Evolutionary conservation across 2,888 invertebrate species (phyloP).

Genomic region (Diploptera punctata): DNA sequence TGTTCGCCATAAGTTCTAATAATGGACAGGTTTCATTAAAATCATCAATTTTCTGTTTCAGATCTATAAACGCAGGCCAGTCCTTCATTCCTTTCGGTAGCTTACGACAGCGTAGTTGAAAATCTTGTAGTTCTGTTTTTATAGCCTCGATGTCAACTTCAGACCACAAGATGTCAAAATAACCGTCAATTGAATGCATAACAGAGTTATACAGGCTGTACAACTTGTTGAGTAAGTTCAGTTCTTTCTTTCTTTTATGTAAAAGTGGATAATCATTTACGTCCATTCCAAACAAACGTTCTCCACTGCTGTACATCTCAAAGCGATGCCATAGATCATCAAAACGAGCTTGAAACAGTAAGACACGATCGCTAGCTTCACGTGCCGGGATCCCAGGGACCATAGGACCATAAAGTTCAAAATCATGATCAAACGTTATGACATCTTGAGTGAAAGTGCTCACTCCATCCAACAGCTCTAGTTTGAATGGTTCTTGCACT

Average conservation of each 20-base stretch:
- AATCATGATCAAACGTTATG: constrained; percentile 72
- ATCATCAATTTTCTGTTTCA: constrained; percentile 89
- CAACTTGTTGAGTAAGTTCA: constrained; percentile 82
- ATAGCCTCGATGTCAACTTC: constrained; percentile 86
- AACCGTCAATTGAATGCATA: constrained; percentile 84
- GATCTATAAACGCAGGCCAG: constrained; percentile 86
- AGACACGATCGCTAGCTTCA: constrained; percentile 84
- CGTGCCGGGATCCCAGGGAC: constrained; percentile 80
- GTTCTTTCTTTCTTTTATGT: constrained; percentile 80
- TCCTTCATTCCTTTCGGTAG: constrained; percentile 85
- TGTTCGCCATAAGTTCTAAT: constrained; percentile 86
- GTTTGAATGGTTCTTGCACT: constrained; percentile 73
- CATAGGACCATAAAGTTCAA: constrained; percentile 84
- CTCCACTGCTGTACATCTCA: constrained; percentile 84
- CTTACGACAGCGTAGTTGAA: constrained; percentile 83
- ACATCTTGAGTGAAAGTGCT: constrained; percentile 69
- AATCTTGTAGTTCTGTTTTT: constrained; percentile 78
- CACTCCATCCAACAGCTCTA: constrained; percentile 75
- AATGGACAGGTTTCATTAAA: constrained; percentile 89
- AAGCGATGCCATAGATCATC: constrained; percentile 83
- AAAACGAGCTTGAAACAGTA: constrained; percentile 79
- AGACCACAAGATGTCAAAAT: constrained; percentile 83
- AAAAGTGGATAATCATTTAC: constrained; percentile 83
- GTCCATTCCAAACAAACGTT: constrained; percentile 83
- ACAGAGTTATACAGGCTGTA: constrained; percentile 82